Evolutionary conservation across 1,140 invertebrate species (phyloP), one percentile per base, ranked within the genome.

Genomic region (Nephila pilipes): DNA sequence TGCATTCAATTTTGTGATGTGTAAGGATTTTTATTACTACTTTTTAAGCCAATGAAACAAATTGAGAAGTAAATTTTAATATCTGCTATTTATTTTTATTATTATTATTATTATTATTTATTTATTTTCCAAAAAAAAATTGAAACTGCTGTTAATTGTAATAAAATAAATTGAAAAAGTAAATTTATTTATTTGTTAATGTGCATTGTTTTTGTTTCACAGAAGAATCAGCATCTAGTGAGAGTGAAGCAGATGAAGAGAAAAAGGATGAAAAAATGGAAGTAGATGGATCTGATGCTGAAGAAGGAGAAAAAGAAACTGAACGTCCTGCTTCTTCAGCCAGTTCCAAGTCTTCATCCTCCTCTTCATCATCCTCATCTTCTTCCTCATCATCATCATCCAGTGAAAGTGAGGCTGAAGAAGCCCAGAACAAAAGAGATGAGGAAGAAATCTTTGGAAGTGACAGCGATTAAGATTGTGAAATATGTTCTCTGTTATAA

Each of bases 401-500:
- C 58, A 95, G 94, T 32, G 95, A 94, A 93, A 94, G 94, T 10
- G 93, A 92, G 46, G 94, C 94, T 20, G 94, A 79, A 2, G 94
- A 95, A 18, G 89, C 90, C 1, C 94, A 95, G 75, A 93, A 94
- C 38, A 95, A 95, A 94, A 95, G 95, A 93, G 95, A 96, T 85
- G 95, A 95, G 80, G 95, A 95, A 88, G 95, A 96, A 90, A 96
- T 96, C 92, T 96, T 96, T 94, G 96, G 96, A 46, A 95, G 95
- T 85, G 95, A 94, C 18, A 95, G 95, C 93, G 94, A 94, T 75
- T 93, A 32, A 81, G 10, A 54, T 29, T 46, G 46, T 46, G 12
- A 46, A 46, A 46, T 46, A 46, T 46, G 12, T 0, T 54, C 16
- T 20, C n/a, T 10, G 6, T n/a, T 25, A 1, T 16, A 88, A 38